A percentile compares a stretch with the other conserved stretches of the same genome.
These are phyloP conservation scores for Fragum fragum DNA, from an alignment of 2,888 invertebrate genomes.

Conservation along the genomic window DNA sequence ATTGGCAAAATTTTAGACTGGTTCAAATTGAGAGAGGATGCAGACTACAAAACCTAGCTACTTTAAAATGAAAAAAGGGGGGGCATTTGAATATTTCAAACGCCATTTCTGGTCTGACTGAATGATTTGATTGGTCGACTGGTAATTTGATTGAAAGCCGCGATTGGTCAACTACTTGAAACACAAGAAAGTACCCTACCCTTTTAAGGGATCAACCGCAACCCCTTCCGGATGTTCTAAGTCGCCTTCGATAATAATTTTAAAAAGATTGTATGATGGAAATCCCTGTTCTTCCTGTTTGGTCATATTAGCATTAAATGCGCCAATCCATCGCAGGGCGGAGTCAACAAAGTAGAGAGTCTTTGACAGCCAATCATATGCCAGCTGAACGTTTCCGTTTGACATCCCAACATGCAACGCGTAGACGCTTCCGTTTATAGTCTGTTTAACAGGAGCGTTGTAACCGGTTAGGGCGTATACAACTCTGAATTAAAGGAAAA, in stretches of 20 bases:
- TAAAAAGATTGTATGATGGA: conserved; percentile 15
- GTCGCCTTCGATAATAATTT: conserved; percentile 27
- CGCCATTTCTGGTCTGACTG: too few relatives aligned
- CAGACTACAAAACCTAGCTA: too few relatives aligned
- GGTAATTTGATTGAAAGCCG: too few relatives aligned
- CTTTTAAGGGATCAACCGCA: conserved; percentile 41
- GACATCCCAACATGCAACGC: conserved; percentile 20
- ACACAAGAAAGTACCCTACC: conserved; percentile 29
- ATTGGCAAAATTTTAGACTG: too few relatives aligned
- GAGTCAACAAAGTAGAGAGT: conserved; percentile 48
- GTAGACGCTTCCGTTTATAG: neutral
- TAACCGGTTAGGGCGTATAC: neutral
- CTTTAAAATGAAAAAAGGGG: too few relatives aligned
- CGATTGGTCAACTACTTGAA: too few relatives aligned
- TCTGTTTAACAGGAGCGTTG: conserved; percentile 3
- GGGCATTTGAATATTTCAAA: too few relatives aligned
- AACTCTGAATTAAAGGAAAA: neutral
- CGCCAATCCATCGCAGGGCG: conserved; percentile 25
- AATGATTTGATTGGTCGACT: too few relatives aligned
- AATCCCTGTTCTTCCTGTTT: neutral
- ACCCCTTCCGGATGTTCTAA: conserved; percentile 41
- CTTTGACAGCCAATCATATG: conserved; percentile 46
- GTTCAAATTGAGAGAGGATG: too few relatives aligned
- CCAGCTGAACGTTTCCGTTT: conserved; percentile 33
- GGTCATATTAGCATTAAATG: conserved; percentile 24